Conservation (phyloP, 2,113 vertebrate species). For the Nyctereutes procyonoides region DNA sequence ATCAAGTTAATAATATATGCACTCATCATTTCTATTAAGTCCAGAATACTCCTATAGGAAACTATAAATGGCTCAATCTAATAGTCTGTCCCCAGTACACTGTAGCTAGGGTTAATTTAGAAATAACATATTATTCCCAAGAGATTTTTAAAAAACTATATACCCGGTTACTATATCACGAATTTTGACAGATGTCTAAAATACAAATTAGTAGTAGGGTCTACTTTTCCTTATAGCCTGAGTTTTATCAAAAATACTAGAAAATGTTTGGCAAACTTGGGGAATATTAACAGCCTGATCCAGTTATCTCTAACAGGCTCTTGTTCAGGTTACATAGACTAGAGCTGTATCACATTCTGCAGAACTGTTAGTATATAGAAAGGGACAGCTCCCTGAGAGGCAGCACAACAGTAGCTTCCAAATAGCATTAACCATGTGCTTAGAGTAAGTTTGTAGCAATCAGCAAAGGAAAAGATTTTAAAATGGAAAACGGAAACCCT, state of each 20-base stretch:
- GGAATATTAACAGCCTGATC: neutral
- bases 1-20: neutral
- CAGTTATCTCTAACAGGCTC: neutral
- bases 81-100: neutral
- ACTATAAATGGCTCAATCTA: neutral
- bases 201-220: neutral
- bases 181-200: neutral
- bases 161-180: neutral
- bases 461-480: neutral
- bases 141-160: neutral
- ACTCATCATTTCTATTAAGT: neutral
- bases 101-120: neutral
- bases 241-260: neutral
- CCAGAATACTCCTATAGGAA: neutral
- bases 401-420: neutral
- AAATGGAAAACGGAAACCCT: neutral
- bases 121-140: neutral
- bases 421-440: neutral
- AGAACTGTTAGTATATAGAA: neutral
- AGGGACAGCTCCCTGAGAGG: neutral
- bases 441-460: neutral
- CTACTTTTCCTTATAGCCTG: neutral
- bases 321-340: neutral
- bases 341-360: neutral
- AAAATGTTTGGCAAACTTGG: neutral